These are phyloP conservation scores for Pelecanus crispus DNA, from an alignment of 2,113 vertebrate genomes.

Conservation along the genomic window DNA sequence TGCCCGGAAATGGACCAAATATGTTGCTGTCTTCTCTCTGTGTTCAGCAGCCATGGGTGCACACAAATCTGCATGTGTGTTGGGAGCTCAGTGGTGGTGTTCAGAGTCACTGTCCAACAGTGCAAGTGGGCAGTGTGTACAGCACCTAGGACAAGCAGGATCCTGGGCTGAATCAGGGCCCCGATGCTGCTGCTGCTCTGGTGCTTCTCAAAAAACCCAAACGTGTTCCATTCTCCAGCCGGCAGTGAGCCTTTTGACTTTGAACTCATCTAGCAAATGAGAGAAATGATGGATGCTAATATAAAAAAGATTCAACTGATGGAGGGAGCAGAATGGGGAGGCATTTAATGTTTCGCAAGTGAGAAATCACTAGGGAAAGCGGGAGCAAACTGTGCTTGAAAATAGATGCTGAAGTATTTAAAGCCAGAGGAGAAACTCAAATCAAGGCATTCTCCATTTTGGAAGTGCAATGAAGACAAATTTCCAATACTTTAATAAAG, in stretches of 20 bases:
- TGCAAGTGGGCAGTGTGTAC: neutral
- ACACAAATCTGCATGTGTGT: fast-evolving
- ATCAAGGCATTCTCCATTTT: neutral
- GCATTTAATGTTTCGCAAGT: neutral
- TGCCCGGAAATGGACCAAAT: neutral
- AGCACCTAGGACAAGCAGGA: neutral
- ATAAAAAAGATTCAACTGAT: neutral
- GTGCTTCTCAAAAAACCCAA: neutral
- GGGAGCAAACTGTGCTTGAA: neutral
- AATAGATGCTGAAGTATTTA: neutral
- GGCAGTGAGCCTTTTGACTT: neutral
- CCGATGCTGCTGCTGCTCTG: neutral
- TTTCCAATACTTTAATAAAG: neutral
- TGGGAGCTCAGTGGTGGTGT: neutral
- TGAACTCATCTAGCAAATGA: neutral
- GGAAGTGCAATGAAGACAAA: neutral
- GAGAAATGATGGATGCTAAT: neutral
- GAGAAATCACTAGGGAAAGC: neutral
- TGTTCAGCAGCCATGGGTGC: neutral
- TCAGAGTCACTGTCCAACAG: neutral
- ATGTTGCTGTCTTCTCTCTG: fast-evolving
- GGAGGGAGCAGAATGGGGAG: neutral
- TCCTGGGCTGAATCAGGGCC: neutral
- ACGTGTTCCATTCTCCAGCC: neutral
- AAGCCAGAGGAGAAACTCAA: neutral